Base-by-base conservation (phyloP, 2,888 invertebrate species). In the Epinotia demarniana region DNA sequence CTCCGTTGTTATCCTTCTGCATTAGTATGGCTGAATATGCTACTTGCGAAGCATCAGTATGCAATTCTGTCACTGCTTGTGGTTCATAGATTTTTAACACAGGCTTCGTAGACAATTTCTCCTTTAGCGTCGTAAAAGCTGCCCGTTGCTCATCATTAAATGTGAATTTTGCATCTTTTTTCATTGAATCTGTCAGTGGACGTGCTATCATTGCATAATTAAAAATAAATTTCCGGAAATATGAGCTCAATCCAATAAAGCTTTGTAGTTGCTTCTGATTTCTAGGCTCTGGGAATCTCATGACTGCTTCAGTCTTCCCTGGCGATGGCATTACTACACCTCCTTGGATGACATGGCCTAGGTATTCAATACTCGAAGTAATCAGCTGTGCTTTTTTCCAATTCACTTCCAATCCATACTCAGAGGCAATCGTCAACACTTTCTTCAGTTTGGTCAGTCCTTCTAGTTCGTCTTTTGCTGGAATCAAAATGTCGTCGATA, bases 21-120 rank as follows among this genome's bases (percentile, higher is more conserved):
- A 77, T 57, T 13, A 77, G 49, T 16, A 77, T 70, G 12, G 78
- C 78, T 39, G 78, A 63, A 69, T 76, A 75, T 5, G 75, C 77
- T 27, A 58, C 27, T 27, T 66, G 67, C 0, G 75, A 77, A 39
- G 78, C 77, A 60, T 78, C 77, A 5, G 80, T 80, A 39, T 81
- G 80, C 9, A 81, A 0, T 67, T 81, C 79, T 13, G 80, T 81
- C 2, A 73, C 18, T 12, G 75, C 13, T 2, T 33, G 55, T 3
- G 62, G 71, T 4, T 81, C 33, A 75, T 66, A 82, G 13, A 81
- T 80, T 33, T 75, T 78, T 39, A 82, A 75, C 0, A 81, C 82
- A 5, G 81, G 80, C 3, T 66, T 8, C 18, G 16, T 39, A 0
- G 70, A 11, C 16, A 81, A 69, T 53, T 72, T 81, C 9, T 49